These are phyloP conservation scores for Phanerotoma sp. DNA, from an alignment of 2,888 invertebrate genomes.

Conservation along the genomic window DNA sequence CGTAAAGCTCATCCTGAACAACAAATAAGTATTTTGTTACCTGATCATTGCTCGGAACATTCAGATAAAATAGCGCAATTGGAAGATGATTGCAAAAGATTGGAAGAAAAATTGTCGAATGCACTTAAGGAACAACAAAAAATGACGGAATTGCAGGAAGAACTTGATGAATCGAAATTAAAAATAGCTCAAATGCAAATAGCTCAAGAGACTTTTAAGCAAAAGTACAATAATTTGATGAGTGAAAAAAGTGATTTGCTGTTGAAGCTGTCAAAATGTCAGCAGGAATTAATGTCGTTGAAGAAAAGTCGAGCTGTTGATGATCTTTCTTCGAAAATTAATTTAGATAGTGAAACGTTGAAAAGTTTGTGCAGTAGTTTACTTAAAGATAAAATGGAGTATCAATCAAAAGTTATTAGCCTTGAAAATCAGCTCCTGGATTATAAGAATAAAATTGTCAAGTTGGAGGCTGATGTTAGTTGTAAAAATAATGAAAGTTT, in stretches of 20 bases:
- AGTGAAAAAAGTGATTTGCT: constrained; percentile 40
- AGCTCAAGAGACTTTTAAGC: constrained; percentile 45
- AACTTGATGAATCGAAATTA: constrained; percentile 45
- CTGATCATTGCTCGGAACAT: constrained; percentile 51
- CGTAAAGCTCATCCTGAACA: constrained; percentile 48
- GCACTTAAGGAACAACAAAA: constrained; percentile 46
- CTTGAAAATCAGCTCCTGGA: constrained; percentile 58
- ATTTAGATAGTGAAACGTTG: constrained; percentile 43
- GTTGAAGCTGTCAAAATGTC: constrained; percentile 38
- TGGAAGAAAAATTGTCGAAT: constrained; percentile 46
- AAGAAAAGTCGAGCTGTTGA: constrained; percentile 39
- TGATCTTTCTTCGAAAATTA: constrained; percentile 30
- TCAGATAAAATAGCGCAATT: constrained; percentile 49
- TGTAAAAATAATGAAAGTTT: constrained; percentile 32
- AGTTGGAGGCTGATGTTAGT: constrained; percentile 52
- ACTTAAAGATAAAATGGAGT: constrained; percentile 39
- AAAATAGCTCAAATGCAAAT: constrained; percentile 52
- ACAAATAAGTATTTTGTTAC: constrained; percentile 45
- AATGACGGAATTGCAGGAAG: constrained; percentile 42
- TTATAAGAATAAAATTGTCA: constrained; percentile 45
- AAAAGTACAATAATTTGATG: constrained; percentile 42
- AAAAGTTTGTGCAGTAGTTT: constrained; percentile 42
- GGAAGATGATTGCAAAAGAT: constrained; percentile 48
- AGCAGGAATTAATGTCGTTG: constrained; percentile 35
- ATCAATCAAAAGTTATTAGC: constrained; percentile 61